Base-by-base conservation (phyloP, 2,113 vertebrate species). In the Takifugu flavidus region DNA sequence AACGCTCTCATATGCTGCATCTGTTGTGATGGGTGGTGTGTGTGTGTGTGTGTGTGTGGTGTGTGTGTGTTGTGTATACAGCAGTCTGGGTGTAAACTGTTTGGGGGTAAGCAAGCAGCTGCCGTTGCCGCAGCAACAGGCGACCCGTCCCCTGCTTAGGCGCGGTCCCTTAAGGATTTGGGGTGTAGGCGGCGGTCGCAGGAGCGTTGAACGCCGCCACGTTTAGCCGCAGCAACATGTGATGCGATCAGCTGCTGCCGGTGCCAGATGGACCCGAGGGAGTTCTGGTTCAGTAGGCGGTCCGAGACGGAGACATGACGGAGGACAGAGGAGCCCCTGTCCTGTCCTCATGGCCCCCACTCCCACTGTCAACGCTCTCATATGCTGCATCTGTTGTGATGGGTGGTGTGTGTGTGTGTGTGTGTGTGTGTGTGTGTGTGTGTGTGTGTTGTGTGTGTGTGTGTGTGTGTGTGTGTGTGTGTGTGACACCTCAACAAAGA, bases 271-370 rank as follows among this genome's bases (percentile, higher is more conserved):
- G 64, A 79, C 65, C 54, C 25, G 78, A 79, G 75, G 75, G 65
- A 62, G 76, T 75, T 72, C 75, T 82, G 82, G 78, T 88, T 84
- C 82, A 85, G 72, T 72, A 68, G 60, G 67, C 72, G 31, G 79
- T 83, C 72, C 45, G 20, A 65, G 77, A 81, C 80, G 70, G 79
- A 67, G 75, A 34, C 82, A 66, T 65, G 76, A 79, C 53, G 53
- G 58, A 70, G 55, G 74, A 77, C 65, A 77, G 75, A 1, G 2
- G 71, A 65, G 65, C 28, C 2, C 39, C 54, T 56, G 70, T 62
- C 15, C 45, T 74, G 72, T 80, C 66, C 65, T 85, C 76, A 70
- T 28, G 50, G 53, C 61, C 45, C 27, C 45, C 55, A 60, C 66
- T 67, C 45, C 0, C 29, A 53, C 56, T 58, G 43, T 39, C 59